Base-by-base conservation (phyloP, 2,113 vertebrate species). In the Sterna hirundo region DNA sequence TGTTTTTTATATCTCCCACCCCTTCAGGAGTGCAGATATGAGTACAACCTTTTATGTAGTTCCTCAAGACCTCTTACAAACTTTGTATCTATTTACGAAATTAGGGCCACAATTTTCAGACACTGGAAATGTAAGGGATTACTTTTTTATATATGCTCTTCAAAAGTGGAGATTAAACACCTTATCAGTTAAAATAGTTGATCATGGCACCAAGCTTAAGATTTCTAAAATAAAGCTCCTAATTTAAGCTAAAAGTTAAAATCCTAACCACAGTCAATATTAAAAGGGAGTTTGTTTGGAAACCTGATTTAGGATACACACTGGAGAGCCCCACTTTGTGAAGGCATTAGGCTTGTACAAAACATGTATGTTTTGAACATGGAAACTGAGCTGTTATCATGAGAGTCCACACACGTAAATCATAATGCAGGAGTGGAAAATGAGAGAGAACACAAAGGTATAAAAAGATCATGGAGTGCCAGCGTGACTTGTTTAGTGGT, bases 361-460 rank as follows among this genome's bases (percentile, higher is more conserved):
- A 79, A 64, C 10, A 14, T 0, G 0, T 34, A 4, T 21, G 8
- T 32, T 79, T 40, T 68, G n/a, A 52, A 46, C 9, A n/a, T 5
- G 13, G 16, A 71, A 69, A 79, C 5, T 2, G n/a, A 90, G 25
- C 34, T 90, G 32, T 30, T 68, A 51, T 11, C 2, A 3, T 8
- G 7, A 60, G 25, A 83, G 4, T 60, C 29, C 25, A 49, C 44
- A 14, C 5, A 2, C 10, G 11, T 14, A 17, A 29, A 1, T 40
- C 58, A 77, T 52, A 88, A 65, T 30, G 18, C 36, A 65, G 44
- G 32, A 51, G 6, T 21, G 30, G 34, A 40, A 80, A 84, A 57
- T 30, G 66, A 36, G 61, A 69, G 55, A 19, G 15, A 64, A 21
- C 26, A 75, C 14, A 58, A 72, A 85, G 17, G 23, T 40, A 44